Evolutionary conservation across 2,797 vertebrate species (phyloP).

Genomic region (Sebastes itinus): DNA sequence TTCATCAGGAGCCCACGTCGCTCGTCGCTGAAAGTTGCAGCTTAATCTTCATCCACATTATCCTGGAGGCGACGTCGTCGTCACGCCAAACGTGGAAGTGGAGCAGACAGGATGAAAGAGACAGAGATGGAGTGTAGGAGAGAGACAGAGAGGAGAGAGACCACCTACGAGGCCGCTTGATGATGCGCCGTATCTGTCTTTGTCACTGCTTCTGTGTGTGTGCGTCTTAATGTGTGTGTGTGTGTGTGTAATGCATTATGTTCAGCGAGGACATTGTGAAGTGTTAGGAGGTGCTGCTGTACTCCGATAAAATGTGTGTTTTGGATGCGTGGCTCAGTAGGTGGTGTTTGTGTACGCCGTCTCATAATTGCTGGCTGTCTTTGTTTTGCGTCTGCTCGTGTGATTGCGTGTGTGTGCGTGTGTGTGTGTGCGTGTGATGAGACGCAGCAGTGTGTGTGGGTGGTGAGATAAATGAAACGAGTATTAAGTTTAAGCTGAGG

Average conservation of each 20-base stretch:
- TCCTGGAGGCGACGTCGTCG: constrained; percentile 50
- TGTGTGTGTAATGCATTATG: constrained; percentile 45
- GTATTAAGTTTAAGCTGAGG: constrained; percentile 68
- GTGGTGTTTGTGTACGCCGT: constrained; percentile 69
- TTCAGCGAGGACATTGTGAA: constrained; percentile 48
- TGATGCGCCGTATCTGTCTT: constrained; percentile 61
- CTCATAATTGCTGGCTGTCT: constrained; percentile 73
- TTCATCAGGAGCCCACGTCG: constrained; percentile 39
- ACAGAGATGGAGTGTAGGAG: constrained; percentile 46
- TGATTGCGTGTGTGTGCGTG: constrained; percentile 22
- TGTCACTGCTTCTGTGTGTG: constrained; percentile 47
- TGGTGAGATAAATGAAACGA: constrained; percentile 64
- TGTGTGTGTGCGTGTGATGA: constrained; percentile 16
- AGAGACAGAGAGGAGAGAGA: constrained; percentile 54
- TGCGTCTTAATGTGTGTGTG: not conserved
- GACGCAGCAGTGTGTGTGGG: constrained; percentile 43
- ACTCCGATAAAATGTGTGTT: constrained; percentile 74
- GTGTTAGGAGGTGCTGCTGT: constrained; percentile 62
- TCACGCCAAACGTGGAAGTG: constrained; percentile 51
- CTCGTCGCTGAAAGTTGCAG: constrained; percentile 41
- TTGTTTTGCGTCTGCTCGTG: constrained; percentile 63
- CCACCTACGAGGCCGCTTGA: constrained; percentile 71
- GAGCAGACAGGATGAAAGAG: constrained; percentile 65
- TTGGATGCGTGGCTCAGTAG: constrained; percentile 65
- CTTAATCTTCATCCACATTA: constrained; percentile 59